These are phyloP conservation scores for Deilephila porcellus DNA, from an alignment of 2,888 invertebrate genomes.

Conservation along the genomic window DNA sequence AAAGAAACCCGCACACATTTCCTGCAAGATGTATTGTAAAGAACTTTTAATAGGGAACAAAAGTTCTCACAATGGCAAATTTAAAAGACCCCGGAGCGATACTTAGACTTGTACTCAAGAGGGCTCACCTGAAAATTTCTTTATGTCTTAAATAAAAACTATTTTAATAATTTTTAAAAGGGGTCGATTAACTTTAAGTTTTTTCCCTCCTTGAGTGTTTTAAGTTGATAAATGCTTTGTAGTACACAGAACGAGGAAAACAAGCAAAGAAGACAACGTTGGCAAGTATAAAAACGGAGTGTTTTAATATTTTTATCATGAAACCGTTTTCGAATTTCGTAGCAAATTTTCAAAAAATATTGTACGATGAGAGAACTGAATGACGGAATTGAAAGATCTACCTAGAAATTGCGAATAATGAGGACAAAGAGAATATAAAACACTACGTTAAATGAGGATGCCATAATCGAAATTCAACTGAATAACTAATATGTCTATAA, in stretches of 20 bases:
- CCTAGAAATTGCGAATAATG: too few relatives aligned
- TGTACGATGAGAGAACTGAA: not conserved
- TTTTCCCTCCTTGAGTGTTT: constrained; percentile 18
- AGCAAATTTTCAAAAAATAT: not conserved
- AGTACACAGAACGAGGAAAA: not conserved
- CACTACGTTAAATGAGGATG: too few relatives aligned
- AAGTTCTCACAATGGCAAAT: constrained; percentile 23
- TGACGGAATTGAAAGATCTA: too few relatives aligned
- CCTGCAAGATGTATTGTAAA: constrained; percentile 39
- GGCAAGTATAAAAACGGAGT: not conserved
- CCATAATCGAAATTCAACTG: too few relatives aligned
- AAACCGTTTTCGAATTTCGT: not conserved
- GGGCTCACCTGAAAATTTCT: not conserved
- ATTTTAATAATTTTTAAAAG: constrained; percentile 29
- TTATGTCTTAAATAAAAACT: not conserved
- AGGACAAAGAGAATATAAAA: too few relatives aligned
- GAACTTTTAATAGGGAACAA: constrained; percentile 33
- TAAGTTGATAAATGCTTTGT: constrained; percentile 2
- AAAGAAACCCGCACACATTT: constrained; percentile 53
- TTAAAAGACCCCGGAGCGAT: constrained; percentile 3
- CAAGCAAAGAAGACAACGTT: not conserved
- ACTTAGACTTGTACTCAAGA: not conserved
- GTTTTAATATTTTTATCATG: constrained; percentile 1
- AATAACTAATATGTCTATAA: too few relatives aligned
- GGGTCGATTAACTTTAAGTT: constrained; percentile 10